phyloP scores from a whole-genome alignment of 2,113 vertebrate genomes.

The Proteles cristata region DNA sequence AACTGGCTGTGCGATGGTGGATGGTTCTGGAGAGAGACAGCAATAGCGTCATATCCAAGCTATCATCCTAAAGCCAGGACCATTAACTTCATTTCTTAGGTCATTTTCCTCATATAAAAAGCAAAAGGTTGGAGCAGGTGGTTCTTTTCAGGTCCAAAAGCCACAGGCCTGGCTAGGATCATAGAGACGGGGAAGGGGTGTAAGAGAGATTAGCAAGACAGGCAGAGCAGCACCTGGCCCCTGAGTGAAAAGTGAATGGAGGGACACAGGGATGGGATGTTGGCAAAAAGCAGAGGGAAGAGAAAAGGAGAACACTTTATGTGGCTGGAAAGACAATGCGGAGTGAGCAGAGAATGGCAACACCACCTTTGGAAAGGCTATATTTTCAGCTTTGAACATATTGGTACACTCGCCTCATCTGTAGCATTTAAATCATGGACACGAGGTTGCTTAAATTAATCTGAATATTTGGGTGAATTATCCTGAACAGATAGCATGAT shows the following conservation, averaged over 20 bases:
- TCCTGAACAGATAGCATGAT: neutral
- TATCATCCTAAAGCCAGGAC: neutral
- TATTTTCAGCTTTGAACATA: neutral
- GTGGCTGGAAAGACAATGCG: neutral
- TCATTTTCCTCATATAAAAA: conserved; percentile 4
- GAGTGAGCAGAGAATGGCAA: neutral
- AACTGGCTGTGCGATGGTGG: neutral
- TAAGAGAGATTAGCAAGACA: neutral
- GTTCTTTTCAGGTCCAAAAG: neutral
- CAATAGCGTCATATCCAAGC: neutral
- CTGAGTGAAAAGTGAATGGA: neutral
- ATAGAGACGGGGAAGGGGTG: neutral
- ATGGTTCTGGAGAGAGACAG: neutral
- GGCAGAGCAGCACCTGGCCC: neutral
- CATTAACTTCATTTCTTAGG: conserved; percentile 37
- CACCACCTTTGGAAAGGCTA: neutral
- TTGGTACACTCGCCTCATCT: neutral
- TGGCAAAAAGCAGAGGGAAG: neutral
- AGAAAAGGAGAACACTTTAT: neutral
- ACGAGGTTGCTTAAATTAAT: neutral
- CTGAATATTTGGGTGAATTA: neutral
- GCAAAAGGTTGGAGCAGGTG: conserved; percentile 23
- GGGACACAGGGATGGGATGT: neutral
- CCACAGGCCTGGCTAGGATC: neutral
- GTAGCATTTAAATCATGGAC: neutral